A percentile compares a stretch with the other conserved stretches of the same genome.
Conservation (phyloP, 1,140 invertebrate species). For the Pectinophora gossypiella region DNA sequence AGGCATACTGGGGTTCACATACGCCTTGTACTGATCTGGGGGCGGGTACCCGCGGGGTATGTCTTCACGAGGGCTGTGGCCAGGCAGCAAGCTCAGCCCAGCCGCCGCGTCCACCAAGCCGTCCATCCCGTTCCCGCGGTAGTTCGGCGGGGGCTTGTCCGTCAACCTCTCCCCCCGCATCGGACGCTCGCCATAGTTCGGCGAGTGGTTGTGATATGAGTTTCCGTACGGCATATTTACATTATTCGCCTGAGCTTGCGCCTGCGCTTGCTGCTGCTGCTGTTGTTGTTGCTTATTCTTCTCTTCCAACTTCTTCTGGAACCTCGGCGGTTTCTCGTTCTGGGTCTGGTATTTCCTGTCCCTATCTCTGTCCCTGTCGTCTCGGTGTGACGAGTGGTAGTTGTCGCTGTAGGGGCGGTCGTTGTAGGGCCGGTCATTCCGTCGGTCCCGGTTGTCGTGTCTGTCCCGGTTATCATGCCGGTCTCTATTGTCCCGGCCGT, state of each 20-base stretch:
- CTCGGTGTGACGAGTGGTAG: slow-evolving; percentile 45
- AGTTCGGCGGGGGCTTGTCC: not conserved
- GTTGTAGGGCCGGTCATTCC: not conserved
- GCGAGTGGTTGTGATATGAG: not conserved
- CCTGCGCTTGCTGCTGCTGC: slow-evolving; percentile 29
- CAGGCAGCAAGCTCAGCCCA: not conserved
- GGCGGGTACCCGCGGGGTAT: too few relatives aligned
- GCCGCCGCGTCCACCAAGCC: not conserved
- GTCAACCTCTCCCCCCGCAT: not conserved
- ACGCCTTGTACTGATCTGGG: slow-evolving; percentile 37
- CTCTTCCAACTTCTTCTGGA: slow-evolving; percentile 71
- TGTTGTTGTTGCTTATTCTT: slow-evolving; percentile 64
- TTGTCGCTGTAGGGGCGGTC: slow-evolving; percentile 3
- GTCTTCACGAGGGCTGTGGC: not conserved
- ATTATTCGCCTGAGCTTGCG: slow-evolving; percentile 22
- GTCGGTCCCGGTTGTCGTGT: not conserved
- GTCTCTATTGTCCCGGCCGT: slow-evolving; percentile 45
- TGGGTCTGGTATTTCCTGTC: slow-evolving; percentile 62
- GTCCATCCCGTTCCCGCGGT: not conserved
- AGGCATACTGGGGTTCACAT: slow-evolving; percentile 38
- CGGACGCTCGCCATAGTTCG: not conserved
- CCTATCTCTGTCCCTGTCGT: too few relatives aligned
- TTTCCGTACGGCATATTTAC: not conserved
- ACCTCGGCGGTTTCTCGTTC: slow-evolving; percentile 69
- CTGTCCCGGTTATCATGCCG: not conserved